Evolutionary conservation across 1,140 invertebrate genomes (phyloP), one percentile per base, ranked within the genome.

Genomic region (Calephelis virginiensis): DNA sequence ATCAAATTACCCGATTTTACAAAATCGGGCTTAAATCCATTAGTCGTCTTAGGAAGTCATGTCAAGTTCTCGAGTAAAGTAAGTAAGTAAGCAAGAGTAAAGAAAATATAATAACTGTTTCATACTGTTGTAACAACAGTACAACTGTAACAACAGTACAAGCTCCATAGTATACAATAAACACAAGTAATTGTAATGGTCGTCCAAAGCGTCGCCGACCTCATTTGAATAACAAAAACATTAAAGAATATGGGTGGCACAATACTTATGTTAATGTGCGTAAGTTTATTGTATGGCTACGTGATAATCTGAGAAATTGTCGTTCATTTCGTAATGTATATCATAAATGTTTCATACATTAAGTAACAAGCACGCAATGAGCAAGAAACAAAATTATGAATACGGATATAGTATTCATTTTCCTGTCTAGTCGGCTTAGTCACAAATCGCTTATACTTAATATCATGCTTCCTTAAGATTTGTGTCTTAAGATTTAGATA

Each of bases 151-250:
- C 17, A 50, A 53, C 17, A 53, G 37, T 28, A 7, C 10, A 37
- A 59, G 53, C 38, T 37, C 12, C 50, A 17, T 56, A 10, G 14
- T 53, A 10, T 17, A 5, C 17, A 28, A 10, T 37, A 6, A 56
- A 56, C 53, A 53, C 17, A 53, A 53, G 9, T 59, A 60, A 66
- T 60, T 37, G 28, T 60, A 46, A 60, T 60, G 12, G 64, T 28
- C 12, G 50, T 7, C 14, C 11, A 12, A 46, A 14, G 14, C 53
- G 50, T 14, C 50, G 49, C 66, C 45, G 64, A 63, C 47, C 61
- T 53, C 60, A 72, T 72, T 69, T 72, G 67, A 72, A 71, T 71
- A 71, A 67, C 61, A 67, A 67, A 64, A 59, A 61, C 66, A 67
- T 56, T 56, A 56, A 17, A 56, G 53, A 56, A 56, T 56, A 56